Conservation (phyloP, 1,140 invertebrate genomes). For the Idris sp. region DNA sequence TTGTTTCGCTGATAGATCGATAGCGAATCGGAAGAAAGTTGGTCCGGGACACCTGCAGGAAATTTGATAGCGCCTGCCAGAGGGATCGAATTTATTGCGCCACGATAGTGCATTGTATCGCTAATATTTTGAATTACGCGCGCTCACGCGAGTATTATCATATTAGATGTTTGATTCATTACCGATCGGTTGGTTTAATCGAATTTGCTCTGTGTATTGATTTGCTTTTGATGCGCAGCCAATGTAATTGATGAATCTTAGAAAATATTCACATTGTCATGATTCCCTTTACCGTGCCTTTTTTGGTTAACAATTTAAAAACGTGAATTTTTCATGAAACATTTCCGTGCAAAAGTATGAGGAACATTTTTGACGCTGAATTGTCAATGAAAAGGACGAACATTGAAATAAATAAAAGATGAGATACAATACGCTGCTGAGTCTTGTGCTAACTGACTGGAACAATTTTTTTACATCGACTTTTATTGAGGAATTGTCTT, state of each 20-base stretch:
- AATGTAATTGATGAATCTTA: constrained; percentile 51
- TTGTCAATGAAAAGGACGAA: no score
- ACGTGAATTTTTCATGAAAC: no score
- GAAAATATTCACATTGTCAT: no score
- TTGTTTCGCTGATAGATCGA: constrained; percentile 50
- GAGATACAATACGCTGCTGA: no score
- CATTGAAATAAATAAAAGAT: no score
- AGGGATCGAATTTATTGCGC: constrained; percentile 28
- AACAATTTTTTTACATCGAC: no score
- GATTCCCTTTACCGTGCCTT: no score
- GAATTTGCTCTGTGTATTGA: constrained; percentile 23
- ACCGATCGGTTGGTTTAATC: constrained; percentile 17
- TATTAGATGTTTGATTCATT: constrained; percentile 47
- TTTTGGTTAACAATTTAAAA: no score
- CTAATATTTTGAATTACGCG: constrained; percentile 46
- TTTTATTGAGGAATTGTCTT: no score
- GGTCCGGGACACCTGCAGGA: constrained; percentile 44
- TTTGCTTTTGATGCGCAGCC: constrained; percentile 14
- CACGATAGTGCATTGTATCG: constrained; percentile 41
- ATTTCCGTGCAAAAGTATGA: no score
- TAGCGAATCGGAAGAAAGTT: constrained; percentile 45
- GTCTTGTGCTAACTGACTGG: no score
- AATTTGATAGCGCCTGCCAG: constrained; percentile 54
- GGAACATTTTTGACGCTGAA: no score
- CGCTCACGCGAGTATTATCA: constrained; percentile 34